These are phyloP conservation scores for Dryocosmus kuriphilus DNA, from an alignment of 2,888 invertebrate genomes.

Conservation along the genomic window DNA sequence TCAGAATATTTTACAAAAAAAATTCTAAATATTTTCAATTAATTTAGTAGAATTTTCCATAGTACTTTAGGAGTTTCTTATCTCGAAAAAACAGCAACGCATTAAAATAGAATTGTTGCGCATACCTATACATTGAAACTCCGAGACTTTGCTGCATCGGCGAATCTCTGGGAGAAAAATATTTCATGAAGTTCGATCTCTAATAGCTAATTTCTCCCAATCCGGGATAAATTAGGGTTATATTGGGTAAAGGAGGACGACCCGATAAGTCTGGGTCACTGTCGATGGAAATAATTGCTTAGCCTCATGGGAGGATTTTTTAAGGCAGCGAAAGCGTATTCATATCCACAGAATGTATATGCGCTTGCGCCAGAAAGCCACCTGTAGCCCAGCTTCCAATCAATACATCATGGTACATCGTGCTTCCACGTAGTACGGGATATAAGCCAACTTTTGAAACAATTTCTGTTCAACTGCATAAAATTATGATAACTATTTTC, in stretches of 20 bases:
- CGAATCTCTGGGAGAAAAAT: neutral
- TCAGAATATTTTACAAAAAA: too few species aligned
- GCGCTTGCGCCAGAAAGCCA: conserved; percentile 74
- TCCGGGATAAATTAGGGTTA: neutral
- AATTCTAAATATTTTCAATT: too few species aligned
- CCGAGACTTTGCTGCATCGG: neutral
- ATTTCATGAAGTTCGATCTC: neutral
- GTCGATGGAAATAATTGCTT: conserved; percentile 54
- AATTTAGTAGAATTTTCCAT: too few species aligned
- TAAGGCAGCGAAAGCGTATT: conserved; percentile 71
- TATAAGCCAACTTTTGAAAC: conserved; percentile 26
- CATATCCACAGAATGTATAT: conserved; percentile 61
- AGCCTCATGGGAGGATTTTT: conserved; percentile 67
- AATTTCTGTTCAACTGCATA: neutral
- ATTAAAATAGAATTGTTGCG: neutral
- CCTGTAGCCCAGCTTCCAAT: conserved; percentile 77
- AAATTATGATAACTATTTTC: neutral
- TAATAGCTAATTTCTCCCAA: conserved; percentile 3
- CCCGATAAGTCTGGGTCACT: conserved; percentile 24
- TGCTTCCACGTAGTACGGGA: conserved; percentile 59
- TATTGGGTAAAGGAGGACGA: neutral
- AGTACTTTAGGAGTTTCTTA: neutral
- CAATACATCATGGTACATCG: conserved; percentile 73
- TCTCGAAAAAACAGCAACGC: neutral
- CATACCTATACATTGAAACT: neutral